These are phyloP conservation scores for Rhinolophus ferrumequinum DNA, from an alignment of 2,113 vertebrate genomes.

Conservation along the genomic window DNA sequence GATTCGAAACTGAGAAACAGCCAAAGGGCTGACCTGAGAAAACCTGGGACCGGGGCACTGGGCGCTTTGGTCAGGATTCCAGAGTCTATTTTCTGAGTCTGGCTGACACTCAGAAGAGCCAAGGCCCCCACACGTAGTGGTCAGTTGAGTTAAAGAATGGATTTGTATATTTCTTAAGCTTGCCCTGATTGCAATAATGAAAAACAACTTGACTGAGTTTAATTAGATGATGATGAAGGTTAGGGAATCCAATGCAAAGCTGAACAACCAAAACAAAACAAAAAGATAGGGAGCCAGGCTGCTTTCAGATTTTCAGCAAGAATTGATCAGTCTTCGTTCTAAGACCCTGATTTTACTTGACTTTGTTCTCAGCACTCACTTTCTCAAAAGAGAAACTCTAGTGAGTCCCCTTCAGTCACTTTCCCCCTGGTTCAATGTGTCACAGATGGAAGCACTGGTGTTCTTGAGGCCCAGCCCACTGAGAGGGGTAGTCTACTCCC, in stretches of 20 bases:
- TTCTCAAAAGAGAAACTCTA: neutral
- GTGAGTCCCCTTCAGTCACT: neutral
- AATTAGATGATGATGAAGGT: neutral
- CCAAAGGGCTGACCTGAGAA: neutral
- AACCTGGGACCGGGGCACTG: neutral
- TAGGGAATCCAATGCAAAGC: neutral
- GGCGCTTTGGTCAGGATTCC: neutral
- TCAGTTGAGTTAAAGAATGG: neutral
- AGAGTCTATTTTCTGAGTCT: neutral
- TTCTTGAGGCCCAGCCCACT: neutral
- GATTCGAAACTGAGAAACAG: slow-evolving; percentile 35
- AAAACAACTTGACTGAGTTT: neutral
- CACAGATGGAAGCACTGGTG: neutral
- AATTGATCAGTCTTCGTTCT: neutral
- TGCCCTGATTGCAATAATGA: neutral
- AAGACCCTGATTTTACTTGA: neutral
- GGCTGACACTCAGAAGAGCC: neutral
- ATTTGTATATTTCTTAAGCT: neutral
- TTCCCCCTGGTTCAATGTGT: neutral
- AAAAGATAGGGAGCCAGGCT: neutral
- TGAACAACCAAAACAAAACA: neutral
- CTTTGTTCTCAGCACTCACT: neutral
- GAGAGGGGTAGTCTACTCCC: neutral
- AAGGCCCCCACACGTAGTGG: neutral
- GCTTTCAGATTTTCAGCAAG: neutral